These are phyloP conservation scores for Calliphora vomitoria DNA, from an alignment of 2,888 invertebrate species.

Conservation along the genomic window DNA sequence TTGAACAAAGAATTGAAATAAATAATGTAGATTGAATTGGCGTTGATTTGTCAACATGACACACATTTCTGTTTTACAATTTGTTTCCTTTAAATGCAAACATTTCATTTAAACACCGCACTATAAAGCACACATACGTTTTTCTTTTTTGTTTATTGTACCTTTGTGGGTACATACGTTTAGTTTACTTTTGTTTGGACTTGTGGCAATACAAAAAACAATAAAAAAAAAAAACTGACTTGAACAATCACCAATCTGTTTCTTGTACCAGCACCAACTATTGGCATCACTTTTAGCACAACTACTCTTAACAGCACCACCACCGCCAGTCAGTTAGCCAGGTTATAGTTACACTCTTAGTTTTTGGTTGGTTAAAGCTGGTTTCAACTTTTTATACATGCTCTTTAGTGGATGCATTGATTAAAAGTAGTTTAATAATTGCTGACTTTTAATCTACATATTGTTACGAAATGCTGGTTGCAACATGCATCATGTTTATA, in stretches of 20 bases:
- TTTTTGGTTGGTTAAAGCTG: background rate
- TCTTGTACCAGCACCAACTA: slow-evolving; percentile 2
- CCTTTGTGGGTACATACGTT: background rate
- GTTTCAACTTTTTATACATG: background rate
- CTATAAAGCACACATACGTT: slow-evolving; percentile 60
- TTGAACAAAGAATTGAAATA: slow-evolving; percentile 68
- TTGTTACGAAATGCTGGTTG: too few species aligned
- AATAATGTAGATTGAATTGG: slow-evolving; percentile 74
- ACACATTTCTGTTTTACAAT: slow-evolving; percentile 76
- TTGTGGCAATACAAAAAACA: slow-evolving; percentile 48
- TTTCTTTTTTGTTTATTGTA: background rate
- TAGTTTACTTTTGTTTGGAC: slow-evolving; percentile 22
- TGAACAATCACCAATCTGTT: slow-evolving; percentile 29
- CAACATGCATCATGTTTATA: too few species aligned
- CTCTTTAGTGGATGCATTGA: too few species aligned
- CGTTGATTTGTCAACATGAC: slow-evolving; percentile 75
- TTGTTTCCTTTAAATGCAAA: slow-evolving; percentile 78
- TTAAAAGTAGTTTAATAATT: too few species aligned
- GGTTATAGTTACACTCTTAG: slow-evolving; percentile 17
- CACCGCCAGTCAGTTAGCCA: too few species aligned
- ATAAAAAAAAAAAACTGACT: slow-evolving; percentile 4
- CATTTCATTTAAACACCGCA: slow-evolving; percentile 66
- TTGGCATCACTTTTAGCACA: slow-evolving; percentile 24
- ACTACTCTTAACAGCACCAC: background rate
- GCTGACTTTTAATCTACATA: too few species aligned